A percentile compares a stretch with the other conserved stretches of the same genome.
Evolutionary conservation across 2,797 vertebrate species (phyloP).

Genomic region (Chaetophractus vellerosus): DNA sequence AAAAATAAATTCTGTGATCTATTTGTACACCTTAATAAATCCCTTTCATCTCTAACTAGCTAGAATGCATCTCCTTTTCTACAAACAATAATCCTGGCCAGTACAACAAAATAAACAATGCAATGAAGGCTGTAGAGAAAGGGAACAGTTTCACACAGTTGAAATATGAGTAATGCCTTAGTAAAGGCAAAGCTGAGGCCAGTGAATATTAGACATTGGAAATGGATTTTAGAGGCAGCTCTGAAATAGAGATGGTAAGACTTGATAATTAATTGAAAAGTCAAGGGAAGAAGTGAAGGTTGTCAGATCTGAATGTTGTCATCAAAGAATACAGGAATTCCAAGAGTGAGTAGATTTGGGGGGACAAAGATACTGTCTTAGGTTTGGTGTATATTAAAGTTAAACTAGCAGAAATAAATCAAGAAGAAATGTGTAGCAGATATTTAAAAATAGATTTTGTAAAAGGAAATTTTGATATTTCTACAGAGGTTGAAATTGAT

Average conservation of each 20-base stretch:
- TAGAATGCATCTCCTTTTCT: not conserved
- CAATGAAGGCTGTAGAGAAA: not conserved
- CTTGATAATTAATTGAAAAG: not conserved
- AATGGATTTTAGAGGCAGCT: not conserved
- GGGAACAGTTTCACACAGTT: too few relatives aligned
- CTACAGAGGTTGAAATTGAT: not conserved
- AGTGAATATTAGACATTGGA: not conserved
- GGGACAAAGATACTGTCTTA: not conserved
- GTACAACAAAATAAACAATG: not conserved
- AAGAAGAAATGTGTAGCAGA: not conserved
- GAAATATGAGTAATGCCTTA: not conserved
- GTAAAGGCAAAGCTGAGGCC: not conserved
- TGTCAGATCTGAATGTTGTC: not conserved
- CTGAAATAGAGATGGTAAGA: not conserved
- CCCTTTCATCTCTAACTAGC: not conserved
- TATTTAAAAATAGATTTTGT: not conserved
- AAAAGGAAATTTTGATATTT: not conserved
- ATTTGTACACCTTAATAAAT: not conserved
- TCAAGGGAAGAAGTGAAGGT: not conserved
- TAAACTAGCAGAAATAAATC: not conserved
- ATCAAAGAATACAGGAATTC: not conserved
- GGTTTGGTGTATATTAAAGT: not conserved
- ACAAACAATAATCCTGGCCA: not conserved
- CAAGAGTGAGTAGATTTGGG: not conserved
- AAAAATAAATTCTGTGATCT: constrained; percentile 29